Percentiles rank a stretch among this genome's conserved stretches.
Conservation (phyloP, 30 jellyfish, hydroid and myxozoan genomes). For the Sanderia malayensis region DNA sequence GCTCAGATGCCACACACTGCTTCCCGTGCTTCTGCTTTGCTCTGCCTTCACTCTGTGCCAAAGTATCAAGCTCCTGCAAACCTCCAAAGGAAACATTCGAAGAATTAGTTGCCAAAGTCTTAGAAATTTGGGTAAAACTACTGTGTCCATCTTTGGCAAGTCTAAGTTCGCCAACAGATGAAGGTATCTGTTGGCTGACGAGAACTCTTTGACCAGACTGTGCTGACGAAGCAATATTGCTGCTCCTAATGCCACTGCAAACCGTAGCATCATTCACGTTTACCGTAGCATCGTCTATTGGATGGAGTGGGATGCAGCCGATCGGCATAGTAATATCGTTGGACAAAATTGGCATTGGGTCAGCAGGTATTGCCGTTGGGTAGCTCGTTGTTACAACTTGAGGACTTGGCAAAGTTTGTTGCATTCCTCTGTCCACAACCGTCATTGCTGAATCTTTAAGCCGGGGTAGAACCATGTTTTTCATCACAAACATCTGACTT, state of each 20-base stretch:
- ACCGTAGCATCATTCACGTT: neutral
- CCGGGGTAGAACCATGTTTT: conserved; percentile 49
- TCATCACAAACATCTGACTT: conserved; percentile 65
- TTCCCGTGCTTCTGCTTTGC: neutral
- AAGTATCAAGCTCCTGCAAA: neutral
- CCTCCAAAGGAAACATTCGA: neutral
- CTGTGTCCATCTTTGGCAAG: neutral
- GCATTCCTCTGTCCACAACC: too few relatives aligned
- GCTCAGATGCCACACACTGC: conserved; percentile 1
- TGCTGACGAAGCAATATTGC: neutral
- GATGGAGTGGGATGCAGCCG: neutral
- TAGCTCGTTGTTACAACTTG: neutral
- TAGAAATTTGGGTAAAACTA: neutral
- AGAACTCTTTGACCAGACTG: neutral
- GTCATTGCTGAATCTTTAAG: conserved; percentile 1
- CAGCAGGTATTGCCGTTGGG: neutral
- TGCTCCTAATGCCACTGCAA: neutral
- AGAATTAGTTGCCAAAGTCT: neutral
- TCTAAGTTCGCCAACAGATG: neutral
- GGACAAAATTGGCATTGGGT: neutral
- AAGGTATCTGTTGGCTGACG: neutral
- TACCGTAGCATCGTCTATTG: neutral
- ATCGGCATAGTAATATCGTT: neutral
- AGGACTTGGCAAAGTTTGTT: neutral
- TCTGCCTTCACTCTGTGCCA: neutral